These are phyloP conservation scores for Dynastes grantii DNA, from an alignment of 2,888 invertebrate species.

Conservation along the genomic window DNA sequence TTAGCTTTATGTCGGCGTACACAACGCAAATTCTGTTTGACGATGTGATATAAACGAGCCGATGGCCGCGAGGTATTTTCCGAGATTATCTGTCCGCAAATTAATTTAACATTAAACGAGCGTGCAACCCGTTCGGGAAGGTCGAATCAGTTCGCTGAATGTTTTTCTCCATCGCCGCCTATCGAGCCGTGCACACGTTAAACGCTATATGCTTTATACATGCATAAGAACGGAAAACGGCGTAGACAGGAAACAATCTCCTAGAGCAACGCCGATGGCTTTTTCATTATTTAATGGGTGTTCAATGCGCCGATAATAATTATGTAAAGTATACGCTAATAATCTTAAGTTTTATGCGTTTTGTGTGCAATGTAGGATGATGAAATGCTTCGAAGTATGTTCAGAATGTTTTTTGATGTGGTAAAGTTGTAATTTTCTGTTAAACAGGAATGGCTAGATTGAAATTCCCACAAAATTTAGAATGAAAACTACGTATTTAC, in stretches of 20 bases:
- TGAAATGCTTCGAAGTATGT: background rate
- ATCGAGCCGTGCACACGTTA: background rate
- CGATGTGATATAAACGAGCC: background rate
- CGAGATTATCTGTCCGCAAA: slow-evolving; percentile 39
- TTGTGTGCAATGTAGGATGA: background rate
- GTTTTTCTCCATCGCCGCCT: slow-evolving; percentile 18
- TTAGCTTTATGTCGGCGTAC: slow-evolving; percentile 4
- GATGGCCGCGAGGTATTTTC: slow-evolving; percentile 21
- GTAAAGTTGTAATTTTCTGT: background rate
- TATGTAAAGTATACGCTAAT: slow-evolving; percentile 39
- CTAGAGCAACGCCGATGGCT: slow-evolving; percentile 15
- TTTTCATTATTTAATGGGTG: slow-evolving; percentile 36
- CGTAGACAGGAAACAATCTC: slow-evolving; percentile 36
- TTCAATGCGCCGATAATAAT: slow-evolving; percentile 26
- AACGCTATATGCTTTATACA: background rate
- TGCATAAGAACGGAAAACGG: slow-evolving; percentile 26
- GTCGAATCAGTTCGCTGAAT: slow-evolving; percentile 29
- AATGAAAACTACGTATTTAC: too few relatives aligned
- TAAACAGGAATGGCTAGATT: too few relatives aligned
- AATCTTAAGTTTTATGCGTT: slow-evolving; percentile 6
- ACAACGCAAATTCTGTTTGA: slow-evolving; percentile 19
- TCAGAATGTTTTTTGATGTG: background rate
- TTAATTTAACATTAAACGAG: slow-evolving; percentile 44
- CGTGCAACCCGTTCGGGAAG: slow-evolving; percentile 42
- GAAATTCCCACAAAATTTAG: too few relatives aligned